A percentile compares a stretch with the other conserved stretches of the same genome.
phyloP scores from a whole-genome alignment of 2,113 vertebrate genomes.

The Scomber colias region DNA sequence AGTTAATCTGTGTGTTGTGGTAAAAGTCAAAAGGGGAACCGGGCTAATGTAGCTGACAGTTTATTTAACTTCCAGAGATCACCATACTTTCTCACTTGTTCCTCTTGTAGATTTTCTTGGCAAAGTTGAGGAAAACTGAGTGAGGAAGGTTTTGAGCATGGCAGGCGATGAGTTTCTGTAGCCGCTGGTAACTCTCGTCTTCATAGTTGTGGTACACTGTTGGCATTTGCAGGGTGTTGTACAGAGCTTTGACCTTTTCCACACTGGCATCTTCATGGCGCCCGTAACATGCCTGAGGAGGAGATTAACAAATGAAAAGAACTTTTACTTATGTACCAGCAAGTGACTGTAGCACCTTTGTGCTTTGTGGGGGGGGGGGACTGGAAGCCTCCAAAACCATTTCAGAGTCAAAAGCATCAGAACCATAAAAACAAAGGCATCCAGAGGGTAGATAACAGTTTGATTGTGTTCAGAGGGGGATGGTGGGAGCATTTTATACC shows the following conservation, averaged over 20 bases:
- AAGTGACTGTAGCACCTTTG: too few species aligned
- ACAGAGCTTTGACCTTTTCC: conserved; percentile 90
- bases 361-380: too few species aligned
- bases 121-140: conserved; percentile 89
- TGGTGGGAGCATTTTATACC: too few species aligned
- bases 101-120: conserved; percentile 92
- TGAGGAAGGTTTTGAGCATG: conserved; percentile 84
- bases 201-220: conserved; percentile 85
- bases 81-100: conserved; percentile 85
- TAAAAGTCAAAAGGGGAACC: not conserved
- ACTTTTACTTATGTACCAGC: too few species aligned
- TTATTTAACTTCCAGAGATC: not conserved
- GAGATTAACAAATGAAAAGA: too few species aligned
- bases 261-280: conserved; percentile 87
- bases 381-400: too few species aligned
- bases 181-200: conserved; percentile 88
- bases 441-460: too few species aligned
- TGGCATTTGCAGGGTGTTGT: conserved; percentile 85
- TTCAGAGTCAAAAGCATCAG: too few species aligned
- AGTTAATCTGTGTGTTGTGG: not conserved
- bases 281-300: conserved; percentile 87
- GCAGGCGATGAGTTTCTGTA: conserved; percentile 86
- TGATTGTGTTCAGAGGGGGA: too few species aligned
- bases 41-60: not conserved
- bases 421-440: too few species aligned